Evolutionary conservation across 2,113 vertebrate genomes (phyloP).

Genomic region (Boulengeromyrus knoepffleri): DNA sequence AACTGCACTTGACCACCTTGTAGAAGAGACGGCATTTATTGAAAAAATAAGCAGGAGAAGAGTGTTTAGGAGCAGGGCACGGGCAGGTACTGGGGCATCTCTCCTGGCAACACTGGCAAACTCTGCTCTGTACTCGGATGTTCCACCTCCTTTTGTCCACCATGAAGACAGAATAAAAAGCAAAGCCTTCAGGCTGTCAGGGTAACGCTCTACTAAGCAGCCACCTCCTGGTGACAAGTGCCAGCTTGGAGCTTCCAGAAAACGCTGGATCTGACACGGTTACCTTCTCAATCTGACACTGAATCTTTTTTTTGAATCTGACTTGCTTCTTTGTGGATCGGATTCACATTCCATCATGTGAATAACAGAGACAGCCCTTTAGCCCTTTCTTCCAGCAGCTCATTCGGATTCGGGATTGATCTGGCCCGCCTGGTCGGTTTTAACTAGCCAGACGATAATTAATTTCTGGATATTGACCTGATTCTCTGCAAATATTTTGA

Average conservation of each 20-base stretch:
- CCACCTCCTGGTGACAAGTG: slow-evolving; percentile 33
- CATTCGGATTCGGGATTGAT: slow-evolving; percentile 36
- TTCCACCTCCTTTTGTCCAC: neutral
- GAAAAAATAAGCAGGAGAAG: neutral
- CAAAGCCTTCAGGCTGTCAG: neutral
- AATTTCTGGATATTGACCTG: slow-evolving; percentile 15
- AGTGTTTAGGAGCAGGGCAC: neutral
- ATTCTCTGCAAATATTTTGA: slow-evolving; percentile 26
- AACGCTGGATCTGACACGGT: neutral
- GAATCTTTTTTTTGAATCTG: neutral
- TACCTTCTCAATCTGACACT: neutral
- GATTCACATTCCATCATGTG: neutral
- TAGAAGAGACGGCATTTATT: neutral
- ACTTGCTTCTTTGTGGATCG: neutral
- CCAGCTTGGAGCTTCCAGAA: neutral
- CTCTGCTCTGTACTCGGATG: neutral
- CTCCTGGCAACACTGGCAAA: neutral
- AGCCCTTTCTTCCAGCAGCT: neutral
- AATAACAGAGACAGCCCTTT: too few species aligned
- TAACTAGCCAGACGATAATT: slow-evolving; percentile 24
- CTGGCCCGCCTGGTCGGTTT: slow-evolving; percentile 27
- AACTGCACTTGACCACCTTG: neutral
- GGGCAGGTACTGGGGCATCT: neutral
- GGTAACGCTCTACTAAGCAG: neutral
- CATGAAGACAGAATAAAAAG: neutral